A percentile compares a stretch with the other conserved stretches of the same genome.
Conservation (phyloP, 1,140 invertebrate genomes). For the Sycobia sp. region DNA sequence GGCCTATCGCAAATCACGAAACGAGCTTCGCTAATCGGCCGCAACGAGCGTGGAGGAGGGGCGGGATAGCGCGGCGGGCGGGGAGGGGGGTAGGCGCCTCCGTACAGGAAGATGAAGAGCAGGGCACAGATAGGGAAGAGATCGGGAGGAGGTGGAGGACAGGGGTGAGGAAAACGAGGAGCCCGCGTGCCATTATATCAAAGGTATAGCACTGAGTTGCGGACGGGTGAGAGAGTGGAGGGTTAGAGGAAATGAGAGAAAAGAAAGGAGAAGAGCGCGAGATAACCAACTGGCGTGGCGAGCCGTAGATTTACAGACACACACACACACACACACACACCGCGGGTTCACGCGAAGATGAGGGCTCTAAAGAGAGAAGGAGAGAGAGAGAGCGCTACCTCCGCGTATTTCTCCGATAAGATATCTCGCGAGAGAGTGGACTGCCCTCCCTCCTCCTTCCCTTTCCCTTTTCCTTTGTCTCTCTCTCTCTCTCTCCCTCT, state of each 20-base stretch:
- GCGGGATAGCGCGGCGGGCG: no score
- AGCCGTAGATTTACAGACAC: background rate
- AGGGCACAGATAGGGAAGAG: background rate
- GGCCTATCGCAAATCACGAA: slow-evolving; percentile 13
- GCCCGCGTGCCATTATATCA: slow-evolving; percentile 5
- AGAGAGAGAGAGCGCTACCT: no score
- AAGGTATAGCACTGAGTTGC: no score
- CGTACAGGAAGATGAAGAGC: no score
- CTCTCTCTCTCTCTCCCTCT: background rate
- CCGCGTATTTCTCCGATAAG: background rate
- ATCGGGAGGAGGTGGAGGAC: no score
- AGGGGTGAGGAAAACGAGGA: background rate
- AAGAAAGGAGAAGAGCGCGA: background rate
- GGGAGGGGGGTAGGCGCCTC: no score
- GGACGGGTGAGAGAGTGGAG: background rate
- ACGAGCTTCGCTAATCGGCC: slow-evolving; percentile 3
- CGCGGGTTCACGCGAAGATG: no score
- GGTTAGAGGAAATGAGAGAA: background rate
- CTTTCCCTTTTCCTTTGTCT: background rate
- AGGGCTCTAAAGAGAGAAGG: no score
- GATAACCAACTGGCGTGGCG: background rate
- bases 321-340: background rate
- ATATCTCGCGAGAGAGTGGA: no score
- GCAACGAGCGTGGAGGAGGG: no score
- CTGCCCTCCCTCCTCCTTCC: no score